Conservation (phyloP, 2,113 vertebrate species). For the Chiloscyllium plagiosum region DNA sequence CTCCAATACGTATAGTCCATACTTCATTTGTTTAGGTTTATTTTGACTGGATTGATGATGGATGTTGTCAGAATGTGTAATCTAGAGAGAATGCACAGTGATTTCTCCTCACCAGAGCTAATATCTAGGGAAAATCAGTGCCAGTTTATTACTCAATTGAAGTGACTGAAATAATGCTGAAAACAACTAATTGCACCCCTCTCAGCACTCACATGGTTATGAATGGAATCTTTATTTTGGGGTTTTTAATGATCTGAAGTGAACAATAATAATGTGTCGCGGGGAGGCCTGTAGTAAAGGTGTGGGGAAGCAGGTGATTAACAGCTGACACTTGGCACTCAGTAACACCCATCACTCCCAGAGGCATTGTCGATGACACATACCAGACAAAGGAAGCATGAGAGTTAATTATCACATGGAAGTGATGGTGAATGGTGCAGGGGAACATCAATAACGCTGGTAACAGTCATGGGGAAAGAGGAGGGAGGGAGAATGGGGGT, state of each 20-base stretch:
- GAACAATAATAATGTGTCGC: not conserved
- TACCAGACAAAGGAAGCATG: not conserved
- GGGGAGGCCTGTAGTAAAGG: not conserved
- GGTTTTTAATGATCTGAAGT: not conserved
- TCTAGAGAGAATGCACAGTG: not conserved
- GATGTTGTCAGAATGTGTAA: not conserved
- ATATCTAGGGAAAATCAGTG: not conserved
- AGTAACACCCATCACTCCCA: not conserved
- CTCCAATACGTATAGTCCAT: not conserved
- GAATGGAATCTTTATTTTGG: not conserved
- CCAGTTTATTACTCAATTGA: not conserved
- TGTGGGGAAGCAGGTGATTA: not conserved
- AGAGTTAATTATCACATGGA: conserved; percentile 24
- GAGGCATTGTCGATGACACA: not conserved
- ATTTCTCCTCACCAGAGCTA: not conserved
- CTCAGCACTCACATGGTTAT: not conserved
- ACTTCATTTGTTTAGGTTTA: not conserved
- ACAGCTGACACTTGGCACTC: not conserved
- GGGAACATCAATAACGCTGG: not conserved
- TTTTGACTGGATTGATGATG: not conserved
- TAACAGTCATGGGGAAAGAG: not conserved
- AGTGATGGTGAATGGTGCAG: no score
- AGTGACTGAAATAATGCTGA: not conserved
- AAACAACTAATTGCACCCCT: not conserved
- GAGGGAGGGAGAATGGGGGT: not conserved